Conservation (phyloP, 2,113 vertebrate genomes). For the Chlamydotis undulata region DNA sequence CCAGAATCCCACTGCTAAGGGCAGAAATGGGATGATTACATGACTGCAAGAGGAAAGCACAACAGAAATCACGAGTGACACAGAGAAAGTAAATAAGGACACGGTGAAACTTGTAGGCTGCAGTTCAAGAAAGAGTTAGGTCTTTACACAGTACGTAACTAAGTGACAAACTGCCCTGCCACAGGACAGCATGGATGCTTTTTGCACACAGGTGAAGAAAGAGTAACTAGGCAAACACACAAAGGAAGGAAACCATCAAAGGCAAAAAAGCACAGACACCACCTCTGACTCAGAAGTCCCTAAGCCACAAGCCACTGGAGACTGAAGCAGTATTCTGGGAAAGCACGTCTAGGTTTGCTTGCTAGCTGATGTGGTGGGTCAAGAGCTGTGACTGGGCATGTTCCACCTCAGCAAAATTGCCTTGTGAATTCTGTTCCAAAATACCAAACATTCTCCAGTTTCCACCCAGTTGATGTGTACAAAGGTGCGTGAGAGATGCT, state of each 20-base stretch:
- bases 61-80: background rate
- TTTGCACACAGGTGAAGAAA: background rate
- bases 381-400: background rate
- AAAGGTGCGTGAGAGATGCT: background rate
- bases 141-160: background rate
- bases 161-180: background rate
- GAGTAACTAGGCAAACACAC: background rate
- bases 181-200: accelerated
- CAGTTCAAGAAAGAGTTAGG: background rate
- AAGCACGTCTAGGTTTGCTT: background rate
- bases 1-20: background rate
- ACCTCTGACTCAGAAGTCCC: background rate
- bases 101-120: accelerated
- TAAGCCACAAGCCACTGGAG: background rate
- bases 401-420: background rate
- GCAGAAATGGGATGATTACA: background rate
- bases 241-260: background rate
- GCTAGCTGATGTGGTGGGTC: background rate
- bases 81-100: background rate
- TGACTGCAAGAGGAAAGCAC: background rate
- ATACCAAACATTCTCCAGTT: background rate
- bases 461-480: background rate
- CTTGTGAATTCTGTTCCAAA: background rate
- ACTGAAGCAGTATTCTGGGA: background rate
- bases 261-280: background rate